Evolutionary conservation across 2,113 vertebrate species (phyloP).

Genomic region (Syngnathus typhle): DNA sequence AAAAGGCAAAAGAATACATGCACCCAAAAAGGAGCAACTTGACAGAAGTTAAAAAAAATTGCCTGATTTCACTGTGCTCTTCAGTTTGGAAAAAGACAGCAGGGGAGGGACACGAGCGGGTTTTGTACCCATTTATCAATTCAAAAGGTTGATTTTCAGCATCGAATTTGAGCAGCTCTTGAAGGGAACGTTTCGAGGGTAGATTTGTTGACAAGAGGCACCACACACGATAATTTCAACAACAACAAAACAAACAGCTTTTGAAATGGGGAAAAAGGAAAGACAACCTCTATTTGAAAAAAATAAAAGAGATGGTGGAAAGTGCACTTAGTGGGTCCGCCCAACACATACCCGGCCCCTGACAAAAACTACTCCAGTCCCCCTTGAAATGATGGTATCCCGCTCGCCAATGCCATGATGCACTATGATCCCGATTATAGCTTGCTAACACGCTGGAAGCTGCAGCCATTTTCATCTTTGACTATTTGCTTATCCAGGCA

Average conservation of each 20-base stretch:
- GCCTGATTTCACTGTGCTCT: slow-evolving; percentile 21
- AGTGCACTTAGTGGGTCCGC: slow-evolving; percentile 66
- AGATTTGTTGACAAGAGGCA: slow-evolving; percentile 32
- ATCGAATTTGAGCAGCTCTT: slow-evolving; percentile 24
- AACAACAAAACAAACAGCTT: slow-evolving; percentile 7
- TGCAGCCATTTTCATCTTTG: neutral
- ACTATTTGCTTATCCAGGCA: neutral
- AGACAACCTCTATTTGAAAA: slow-evolving; percentile 37
- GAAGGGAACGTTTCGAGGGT: slow-evolving; percentile 1
- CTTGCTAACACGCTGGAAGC: neutral
- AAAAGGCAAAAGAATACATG: slow-evolving; percentile 56
- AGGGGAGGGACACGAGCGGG: neutral
- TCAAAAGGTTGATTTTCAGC: slow-evolving; percentile 27
- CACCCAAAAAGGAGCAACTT: slow-evolving; percentile 58
- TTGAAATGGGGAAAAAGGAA: slow-evolving; percentile 50
- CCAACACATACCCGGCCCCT: slow-evolving; percentile 12
- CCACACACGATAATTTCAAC: slow-evolving; percentile 33
- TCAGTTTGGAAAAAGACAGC: slow-evolving; percentile 13
- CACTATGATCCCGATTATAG: neutral
- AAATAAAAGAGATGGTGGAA: slow-evolving; percentile 41
- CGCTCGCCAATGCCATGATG: neutral
- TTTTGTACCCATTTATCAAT: neutral
- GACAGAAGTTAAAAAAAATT: slow-evolving; percentile 45
- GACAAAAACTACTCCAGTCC: slow-evolving; percentile 8
- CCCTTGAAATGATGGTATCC: neutral